These are phyloP conservation scores for Flexamia atlantica DNA, from an alignment of 2,888 invertebrate genomes.

Conservation along the genomic window DNA sequence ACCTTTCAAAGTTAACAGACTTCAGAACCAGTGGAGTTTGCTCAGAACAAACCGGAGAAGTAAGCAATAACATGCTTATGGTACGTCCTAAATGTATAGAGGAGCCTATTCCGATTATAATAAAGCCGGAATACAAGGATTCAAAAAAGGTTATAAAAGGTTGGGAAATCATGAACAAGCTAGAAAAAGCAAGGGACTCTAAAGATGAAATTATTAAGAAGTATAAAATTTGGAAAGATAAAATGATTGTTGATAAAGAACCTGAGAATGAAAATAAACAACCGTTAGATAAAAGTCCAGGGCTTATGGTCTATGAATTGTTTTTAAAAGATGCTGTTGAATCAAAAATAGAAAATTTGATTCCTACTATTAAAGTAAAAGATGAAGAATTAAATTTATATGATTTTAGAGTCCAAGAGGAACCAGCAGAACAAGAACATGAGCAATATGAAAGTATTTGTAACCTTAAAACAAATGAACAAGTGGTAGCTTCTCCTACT, in stretches of 20 bases:
- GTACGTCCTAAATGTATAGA: slow-evolving; percentile 4
- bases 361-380: slow-evolving; percentile 1
- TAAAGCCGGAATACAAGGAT: slow-evolving; percentile 3
- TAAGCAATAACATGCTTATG: not conserved
- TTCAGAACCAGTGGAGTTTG: not conserved
- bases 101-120: slow-evolving; percentile 1
- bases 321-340: slow-evolving; percentile 8
- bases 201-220: not conserved
- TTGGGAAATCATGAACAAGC: not conserved
- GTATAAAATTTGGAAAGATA: slow-evolving; percentile 1
- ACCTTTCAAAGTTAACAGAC: slow-evolving; percentile 6
- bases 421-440: not conserved
- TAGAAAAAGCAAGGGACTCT: not conserved
- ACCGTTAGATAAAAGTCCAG: not conserved
- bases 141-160: not conserved
- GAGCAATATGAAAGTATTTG: not conserved
- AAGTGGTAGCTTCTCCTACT: not conserved
- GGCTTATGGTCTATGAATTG: not conserved
- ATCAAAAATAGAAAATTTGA: not conserved
- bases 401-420: slow-evolving; percentile 3
- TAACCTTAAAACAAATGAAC: not conserved
- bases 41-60: not conserved
- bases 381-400: not conserved
- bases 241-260: not conserved
- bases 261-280: not conserved